Conservation (phyloP, 2,797 vertebrate species). For the Momotus momota region DNA sequence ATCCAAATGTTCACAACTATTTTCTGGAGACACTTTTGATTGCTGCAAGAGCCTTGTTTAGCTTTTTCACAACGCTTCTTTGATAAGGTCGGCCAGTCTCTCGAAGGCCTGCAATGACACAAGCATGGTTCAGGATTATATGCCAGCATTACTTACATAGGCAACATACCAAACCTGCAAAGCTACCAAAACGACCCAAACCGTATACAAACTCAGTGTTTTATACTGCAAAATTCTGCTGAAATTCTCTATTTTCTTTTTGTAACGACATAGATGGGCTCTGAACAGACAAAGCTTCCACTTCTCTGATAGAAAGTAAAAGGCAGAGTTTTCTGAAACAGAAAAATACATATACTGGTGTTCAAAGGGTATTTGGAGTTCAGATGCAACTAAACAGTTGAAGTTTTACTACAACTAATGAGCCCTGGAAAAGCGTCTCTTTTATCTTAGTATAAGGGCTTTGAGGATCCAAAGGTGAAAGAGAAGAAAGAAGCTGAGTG, state of each 20-base stretch:
- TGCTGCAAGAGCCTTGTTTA: background rate
- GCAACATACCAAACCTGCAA: background rate
- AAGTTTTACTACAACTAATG: background rate
- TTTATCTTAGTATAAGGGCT: background rate
- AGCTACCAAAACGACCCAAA: background rate
- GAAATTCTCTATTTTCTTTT: background rate
- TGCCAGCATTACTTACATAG: background rate
- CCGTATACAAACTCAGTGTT: background rate
- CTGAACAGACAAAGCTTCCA: background rate
- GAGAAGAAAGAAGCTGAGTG: background rate
- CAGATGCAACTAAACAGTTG: background rate
- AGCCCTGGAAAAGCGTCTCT: background rate
- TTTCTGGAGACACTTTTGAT: background rate
- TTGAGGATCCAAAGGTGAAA: background rate
- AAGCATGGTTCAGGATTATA: background rate
- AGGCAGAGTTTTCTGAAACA: background rate
- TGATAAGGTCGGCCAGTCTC: slow-evolving; percentile 89
- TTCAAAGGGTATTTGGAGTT: background rate
- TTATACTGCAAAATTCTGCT: background rate
- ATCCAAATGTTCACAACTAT: background rate
- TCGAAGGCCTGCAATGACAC: slow-evolving; percentile 86
- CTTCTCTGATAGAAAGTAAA: background rate
- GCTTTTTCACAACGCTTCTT: slow-evolving; percentile 80
- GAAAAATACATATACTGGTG: background rate
- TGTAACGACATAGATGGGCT: background rate